A percentile compares a stretch with the other conserved stretches of the same genome.
Conservation (phyloP, 2,797 vertebrate species). For the Labeo calbasu region DNA sequence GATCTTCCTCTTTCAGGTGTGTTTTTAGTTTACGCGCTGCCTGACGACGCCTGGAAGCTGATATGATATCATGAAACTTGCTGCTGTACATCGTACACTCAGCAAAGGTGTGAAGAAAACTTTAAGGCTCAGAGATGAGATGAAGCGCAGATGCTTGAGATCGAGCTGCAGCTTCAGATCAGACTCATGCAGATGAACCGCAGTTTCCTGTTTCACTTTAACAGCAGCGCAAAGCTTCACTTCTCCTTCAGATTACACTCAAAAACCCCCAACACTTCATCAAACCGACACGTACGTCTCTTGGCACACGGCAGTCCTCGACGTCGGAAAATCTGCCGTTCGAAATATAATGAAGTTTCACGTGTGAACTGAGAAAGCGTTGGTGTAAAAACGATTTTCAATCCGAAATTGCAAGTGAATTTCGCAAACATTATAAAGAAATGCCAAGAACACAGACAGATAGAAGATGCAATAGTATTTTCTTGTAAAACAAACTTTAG, state of each 20-base stretch:
- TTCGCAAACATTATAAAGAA: neutral
- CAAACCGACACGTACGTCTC: neutral
- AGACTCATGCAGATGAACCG: conserved; percentile 37
- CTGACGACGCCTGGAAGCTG: neutral
- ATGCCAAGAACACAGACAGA: neutral
- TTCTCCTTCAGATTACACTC: conserved; percentile 23
- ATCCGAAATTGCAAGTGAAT: neutral
- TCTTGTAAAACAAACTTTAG: neutral
- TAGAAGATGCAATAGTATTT: neutral
- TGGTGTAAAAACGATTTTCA: no score
- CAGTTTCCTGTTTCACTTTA: conserved; percentile 55
- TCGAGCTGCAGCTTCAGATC: neutral
- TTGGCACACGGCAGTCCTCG: neutral
- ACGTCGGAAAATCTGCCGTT: neutral
- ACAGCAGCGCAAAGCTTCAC: conserved; percentile 49
- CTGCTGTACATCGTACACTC: neutral
- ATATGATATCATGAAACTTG: neutral
- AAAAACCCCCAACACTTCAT: neutral
- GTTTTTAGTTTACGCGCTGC: neutral
- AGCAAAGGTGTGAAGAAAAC: neutral
- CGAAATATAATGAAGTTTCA: no score
- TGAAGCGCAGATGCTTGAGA: neutral
- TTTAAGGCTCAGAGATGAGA: neutral
- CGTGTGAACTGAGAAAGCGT: no score
- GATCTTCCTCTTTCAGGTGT: conserved; percentile 22